phyloP scores from a whole-genome alignment of 2,888 invertebrate species.

The Zootermopsis nevadensis region DNA sequence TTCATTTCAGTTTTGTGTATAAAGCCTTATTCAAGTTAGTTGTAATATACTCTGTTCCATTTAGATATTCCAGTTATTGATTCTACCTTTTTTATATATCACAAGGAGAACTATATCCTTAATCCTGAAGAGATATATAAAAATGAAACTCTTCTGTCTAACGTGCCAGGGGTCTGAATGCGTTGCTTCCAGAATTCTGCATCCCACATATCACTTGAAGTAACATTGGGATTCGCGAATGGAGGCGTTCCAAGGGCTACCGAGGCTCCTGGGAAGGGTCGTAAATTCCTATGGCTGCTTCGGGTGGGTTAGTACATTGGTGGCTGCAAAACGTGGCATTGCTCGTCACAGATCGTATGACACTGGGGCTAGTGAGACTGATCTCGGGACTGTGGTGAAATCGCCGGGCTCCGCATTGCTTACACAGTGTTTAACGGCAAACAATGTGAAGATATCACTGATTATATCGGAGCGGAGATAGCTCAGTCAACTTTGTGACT shows the following conservation, averaged over 20 bases:
- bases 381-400: background rate
- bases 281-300: slow-evolving; percentile 18
- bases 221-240: background rate
- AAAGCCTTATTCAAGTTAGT: too few species aligned
- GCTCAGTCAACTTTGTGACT: too few species aligned
- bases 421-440: too few species aligned
- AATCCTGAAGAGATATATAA: slow-evolving; percentile 4
- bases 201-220: slow-evolving; percentile 35
- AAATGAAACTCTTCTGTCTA: background rate
- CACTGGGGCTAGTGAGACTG: background rate
- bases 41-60: too few species aligned
- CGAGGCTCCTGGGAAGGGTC: slow-evolving; percentile 23
- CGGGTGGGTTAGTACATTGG: background rate
- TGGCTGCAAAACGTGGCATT: background rate
- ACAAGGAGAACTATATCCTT: background rate
- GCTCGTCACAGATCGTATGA: background rate
- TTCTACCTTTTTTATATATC: too few species aligned
- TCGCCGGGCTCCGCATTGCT: too few species aligned
- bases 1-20: too few species aligned
- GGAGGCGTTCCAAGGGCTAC: background rate
- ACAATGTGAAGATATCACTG: too few species aligned
- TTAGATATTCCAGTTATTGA: too few species aligned
- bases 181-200: slow-evolving; percentile 26
- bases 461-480: too few species aligned
- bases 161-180: background rate